phyloP scores from a whole-genome alignment of 2,888 invertebrate genomes.

The Cyclophora punctaria region DNA sequence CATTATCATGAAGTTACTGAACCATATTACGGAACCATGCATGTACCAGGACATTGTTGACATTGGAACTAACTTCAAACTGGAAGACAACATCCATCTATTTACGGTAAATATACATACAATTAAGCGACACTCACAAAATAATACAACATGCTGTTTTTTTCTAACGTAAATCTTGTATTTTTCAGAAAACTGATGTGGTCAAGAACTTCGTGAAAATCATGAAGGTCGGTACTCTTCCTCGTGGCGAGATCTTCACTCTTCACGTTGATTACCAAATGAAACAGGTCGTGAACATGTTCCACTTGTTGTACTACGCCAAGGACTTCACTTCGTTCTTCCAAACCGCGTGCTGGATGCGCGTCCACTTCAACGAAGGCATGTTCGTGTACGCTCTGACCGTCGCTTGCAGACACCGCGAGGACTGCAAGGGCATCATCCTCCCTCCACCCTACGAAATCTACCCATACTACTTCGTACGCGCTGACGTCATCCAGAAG shows the following conservation, averaged over 20 bases:
- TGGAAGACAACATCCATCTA: conserved; percentile 52
- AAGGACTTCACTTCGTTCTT: conserved; percentile 69
- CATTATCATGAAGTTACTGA: conserved; percentile 65
- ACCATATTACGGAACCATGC: conserved; percentile 63
- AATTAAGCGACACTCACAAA: no score
- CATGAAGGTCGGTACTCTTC: conserved; percentile 71
- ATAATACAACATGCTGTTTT: background rate
- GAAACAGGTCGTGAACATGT: conserved; percentile 66
- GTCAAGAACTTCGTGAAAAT: conserved; percentile 73
- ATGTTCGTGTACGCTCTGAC: conserved; percentile 74
- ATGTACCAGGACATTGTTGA: conserved; percentile 65
- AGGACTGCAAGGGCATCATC: conserved; percentile 64
- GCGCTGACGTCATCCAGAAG: conserved; percentile 77
- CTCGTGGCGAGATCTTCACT: conserved; percentile 70
- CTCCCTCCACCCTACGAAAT: conserved; percentile 76
- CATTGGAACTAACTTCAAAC: conserved; percentile 52
- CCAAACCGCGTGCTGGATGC: conserved; percentile 69
- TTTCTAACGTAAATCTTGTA: background rate
- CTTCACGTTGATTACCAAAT: conserved; percentile 64
- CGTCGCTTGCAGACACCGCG: conserved; percentile 68
- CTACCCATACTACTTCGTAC: conserved; percentile 80
- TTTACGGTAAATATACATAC: conserved; percentile 12
- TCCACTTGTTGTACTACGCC: conserved; percentile 71
- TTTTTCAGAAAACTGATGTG: conserved; percentile 67
- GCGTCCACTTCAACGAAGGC: conserved; percentile 69